Percentiles rank a stretch among this genome's conserved stretches.
Evolutionary conservation across 2,888 invertebrate species (phyloP).

Genomic region (Lacanobia oleracea): DNA sequence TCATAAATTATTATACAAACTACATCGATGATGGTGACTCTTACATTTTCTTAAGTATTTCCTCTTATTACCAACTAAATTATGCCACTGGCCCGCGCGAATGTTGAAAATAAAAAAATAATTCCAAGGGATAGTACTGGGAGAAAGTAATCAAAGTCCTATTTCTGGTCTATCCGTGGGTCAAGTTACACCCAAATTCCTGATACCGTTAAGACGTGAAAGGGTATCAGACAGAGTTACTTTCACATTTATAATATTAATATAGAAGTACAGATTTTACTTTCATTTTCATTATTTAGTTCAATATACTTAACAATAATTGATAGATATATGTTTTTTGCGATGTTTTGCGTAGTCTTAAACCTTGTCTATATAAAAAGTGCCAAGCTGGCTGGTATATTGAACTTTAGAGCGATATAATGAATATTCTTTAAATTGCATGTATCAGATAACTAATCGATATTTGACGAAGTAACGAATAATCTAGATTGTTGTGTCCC

Average conservation of each 20-base stretch:
- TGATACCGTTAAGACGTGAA: too few relatives aligned
- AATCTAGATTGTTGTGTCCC: not conserved
- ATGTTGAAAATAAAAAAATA: too few relatives aligned
- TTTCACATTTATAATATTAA: too few relatives aligned
- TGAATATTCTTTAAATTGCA: slow-evolving; percentile 15
- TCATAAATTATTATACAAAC: not conserved
- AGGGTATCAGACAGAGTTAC: too few relatives aligned
- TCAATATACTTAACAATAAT: slow-evolving; percentile 7
- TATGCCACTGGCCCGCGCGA: too few relatives aligned
- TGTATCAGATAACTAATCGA: slow-evolving; percentile 1
- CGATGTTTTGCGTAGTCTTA: slow-evolving; percentile 1
- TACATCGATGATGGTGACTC: not conserved
- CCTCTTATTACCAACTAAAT: not conserved
- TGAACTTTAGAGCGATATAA: slow-evolving; percentile 16
- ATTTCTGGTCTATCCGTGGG: too few relatives aligned
- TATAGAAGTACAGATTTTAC: not conserved
- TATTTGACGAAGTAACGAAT: slow-evolving; percentile 4
- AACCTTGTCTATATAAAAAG: slow-evolving; percentile 7
- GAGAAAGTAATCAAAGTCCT: too few relatives aligned
- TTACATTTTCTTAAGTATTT: not conserved
- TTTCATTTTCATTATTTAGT: too few relatives aligned
- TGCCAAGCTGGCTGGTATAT: slow-evolving; percentile 3
- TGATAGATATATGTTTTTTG: slow-evolving; percentile 3
- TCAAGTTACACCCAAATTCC: too few relatives aligned
- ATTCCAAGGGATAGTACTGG: too few relatives aligned